Base-by-base conservation (phyloP, 2,888 invertebrate species). In the Agrilus biguttatus region DNA sequence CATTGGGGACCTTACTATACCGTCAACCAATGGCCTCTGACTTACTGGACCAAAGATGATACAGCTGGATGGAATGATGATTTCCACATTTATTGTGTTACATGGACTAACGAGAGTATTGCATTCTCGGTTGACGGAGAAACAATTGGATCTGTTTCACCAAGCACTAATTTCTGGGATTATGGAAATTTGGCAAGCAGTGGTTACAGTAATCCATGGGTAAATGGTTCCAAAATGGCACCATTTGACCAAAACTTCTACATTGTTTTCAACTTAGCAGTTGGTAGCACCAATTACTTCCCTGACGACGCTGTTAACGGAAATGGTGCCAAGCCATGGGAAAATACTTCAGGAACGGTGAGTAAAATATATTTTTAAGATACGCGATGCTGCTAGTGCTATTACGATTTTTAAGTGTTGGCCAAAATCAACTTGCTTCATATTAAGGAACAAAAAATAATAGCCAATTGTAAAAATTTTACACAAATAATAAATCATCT, bases 191-290 rank as follows among this genome's bases (percentile, higher is more conserved):
- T 80, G 51, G 63, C 60, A 44, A 58, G 62, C 2, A 67, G 62
- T 51, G 67, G 65, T 41, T 56, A 71, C 13, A 57, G 64, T 12
- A 78, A 77, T 56, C 75, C 75, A 5, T 77, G 77, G 77, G 62
- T 66, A 40, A 65, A 60, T 47, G 73, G 68, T 36, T 58, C 62
- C 23, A 73, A 69, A 55, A 76, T 79, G 76, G 79, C 80, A 12
- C 80, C 80, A 2, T 80, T 80, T 52, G 80, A 80, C 56, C 70
- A 78, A 56, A 73, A 77, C 71, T 77, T 77, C 61, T 74, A 75
- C 61, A 53, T 83, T 32, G 70, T 81, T 40, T 64, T 82, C 48
- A 81, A 80, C 60, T 51, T 81, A 45, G 82, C 80, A 45, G 74
- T 79, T 14, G 81, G 81, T 8, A 82, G 82, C 21, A 71, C 71